Percentiles rank a stretch among this genome's conserved stretches.
Evolutionary conservation across 2,888 invertebrate genomes (phyloP).

Genomic region (Andrena trimmerana): DNA sequence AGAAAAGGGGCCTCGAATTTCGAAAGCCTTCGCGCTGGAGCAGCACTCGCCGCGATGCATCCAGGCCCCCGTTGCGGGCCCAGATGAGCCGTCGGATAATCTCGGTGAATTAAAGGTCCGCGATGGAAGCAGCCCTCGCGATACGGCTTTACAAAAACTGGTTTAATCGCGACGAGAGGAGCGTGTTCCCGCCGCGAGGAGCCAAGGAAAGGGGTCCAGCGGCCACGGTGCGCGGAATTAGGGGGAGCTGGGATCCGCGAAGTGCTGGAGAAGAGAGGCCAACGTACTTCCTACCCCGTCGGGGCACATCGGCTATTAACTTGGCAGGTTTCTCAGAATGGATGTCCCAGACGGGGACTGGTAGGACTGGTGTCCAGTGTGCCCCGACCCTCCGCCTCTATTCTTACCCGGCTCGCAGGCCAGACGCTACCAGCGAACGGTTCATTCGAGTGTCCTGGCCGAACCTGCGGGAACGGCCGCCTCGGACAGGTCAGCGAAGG

Average conservation of each 20-base stretch:
- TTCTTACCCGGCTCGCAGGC: conserved; percentile 49
- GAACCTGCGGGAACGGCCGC: conserved; percentile 3
- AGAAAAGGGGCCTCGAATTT: neutral
- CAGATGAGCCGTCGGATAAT: conserved; percentile 31
- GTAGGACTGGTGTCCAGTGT: conserved; percentile 60
- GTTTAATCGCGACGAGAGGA: conserved; percentile 32
- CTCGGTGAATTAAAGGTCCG: conserved; percentile 30
- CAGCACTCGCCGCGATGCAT: neutral
- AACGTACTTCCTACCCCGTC: conserved; percentile 71
- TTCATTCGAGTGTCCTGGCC: conserved; percentile 1
- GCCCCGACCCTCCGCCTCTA: conserved; percentile 58
- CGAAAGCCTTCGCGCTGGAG: neutral
- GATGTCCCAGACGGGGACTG: conserved; percentile 68
- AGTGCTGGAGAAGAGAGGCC: conserved; percentile 44
- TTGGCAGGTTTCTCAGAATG: conserved; percentile 77
- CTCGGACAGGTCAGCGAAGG: conserved; percentile 70
- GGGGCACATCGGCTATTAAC: conserved; percentile 72
- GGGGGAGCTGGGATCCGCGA: conserved; percentile 20
- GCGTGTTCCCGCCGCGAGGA: neutral
- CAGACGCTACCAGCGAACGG: conserved; percentile 17
- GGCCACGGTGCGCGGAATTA: conserved; percentile 26
- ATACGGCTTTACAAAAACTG: conserved; percentile 40
- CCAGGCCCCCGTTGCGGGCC: neutral
- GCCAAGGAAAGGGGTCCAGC: neutral
- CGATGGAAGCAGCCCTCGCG: neutral